Evolutionary conservation across 2,888 invertebrate genomes (phyloP).

Genomic region (Morpho deidamia): DNA sequence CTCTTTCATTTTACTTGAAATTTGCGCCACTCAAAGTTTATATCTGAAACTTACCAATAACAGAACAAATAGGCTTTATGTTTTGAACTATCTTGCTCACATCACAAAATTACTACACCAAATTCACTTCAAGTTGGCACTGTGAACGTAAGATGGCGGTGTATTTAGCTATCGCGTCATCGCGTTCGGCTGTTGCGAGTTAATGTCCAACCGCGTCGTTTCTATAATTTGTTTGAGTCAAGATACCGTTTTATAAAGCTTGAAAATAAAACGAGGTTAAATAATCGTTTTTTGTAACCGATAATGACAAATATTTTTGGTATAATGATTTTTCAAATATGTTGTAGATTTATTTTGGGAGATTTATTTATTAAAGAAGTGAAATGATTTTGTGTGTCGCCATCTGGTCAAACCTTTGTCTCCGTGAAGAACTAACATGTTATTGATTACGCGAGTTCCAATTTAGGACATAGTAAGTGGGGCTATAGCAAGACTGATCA

Average conservation of each 20-base stretch:
- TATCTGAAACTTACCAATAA: conserved; percentile 59
- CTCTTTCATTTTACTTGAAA: conserved; percentile 45
- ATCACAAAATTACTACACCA: conserved; percentile 57
- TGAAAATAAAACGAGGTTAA: background rate
- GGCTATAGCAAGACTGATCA: conserved; percentile 37
- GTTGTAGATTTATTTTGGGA: no score
- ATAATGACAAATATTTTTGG: background rate
- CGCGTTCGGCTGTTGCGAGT: conserved; percentile 28
- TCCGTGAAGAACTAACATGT: conserved; percentile 11
- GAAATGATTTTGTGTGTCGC: conserved; percentile 44
- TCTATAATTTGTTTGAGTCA: conserved; percentile 3
- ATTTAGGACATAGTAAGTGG: conserved; percentile 38
- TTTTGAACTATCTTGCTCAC: conserved; percentile 44
- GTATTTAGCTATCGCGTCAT: conserved; percentile 39
- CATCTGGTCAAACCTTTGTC: conserved; percentile 41
- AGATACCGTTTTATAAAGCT: background rate
- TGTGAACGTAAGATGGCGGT: conserved; percentile 71
- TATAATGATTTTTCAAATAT: no score
- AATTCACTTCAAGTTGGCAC: conserved; percentile 60
- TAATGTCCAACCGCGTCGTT: conserved; percentile 20
- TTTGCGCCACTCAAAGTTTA: conserved; percentile 58
- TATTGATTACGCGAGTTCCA: conserved; percentile 59
- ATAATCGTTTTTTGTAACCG: background rate
- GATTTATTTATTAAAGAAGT: conserved; percentile 1
- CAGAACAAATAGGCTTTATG: conserved; percentile 43